Conservation (phyloP, 2,888 invertebrate species). For the Xylota sylvarum region DNA sequence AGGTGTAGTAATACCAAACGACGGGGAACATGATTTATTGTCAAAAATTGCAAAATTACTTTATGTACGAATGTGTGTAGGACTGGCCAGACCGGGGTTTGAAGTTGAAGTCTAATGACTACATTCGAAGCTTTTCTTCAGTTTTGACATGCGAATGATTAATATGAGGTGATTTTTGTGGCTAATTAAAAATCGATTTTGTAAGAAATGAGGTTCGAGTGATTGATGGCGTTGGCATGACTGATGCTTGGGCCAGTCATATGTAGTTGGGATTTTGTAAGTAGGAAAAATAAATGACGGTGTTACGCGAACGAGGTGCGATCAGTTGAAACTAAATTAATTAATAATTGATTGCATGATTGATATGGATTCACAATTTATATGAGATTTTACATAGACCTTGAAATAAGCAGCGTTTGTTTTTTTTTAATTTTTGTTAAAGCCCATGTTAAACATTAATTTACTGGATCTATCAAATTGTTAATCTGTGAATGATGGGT, state of each 20-base stretch:
- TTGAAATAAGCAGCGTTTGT: constrained; percentile 8
- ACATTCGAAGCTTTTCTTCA: constrained; percentile 44
- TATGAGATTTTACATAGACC: constrained; percentile 23
- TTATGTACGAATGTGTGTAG: constrained; percentile 21
- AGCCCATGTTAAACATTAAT: neutral
- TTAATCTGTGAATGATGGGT: neutral
- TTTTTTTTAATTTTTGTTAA: constrained; percentile 10
- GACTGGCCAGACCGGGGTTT: neutral
- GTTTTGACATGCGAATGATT: constrained; percentile 72
- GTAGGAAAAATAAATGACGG: constrained; percentile 22
- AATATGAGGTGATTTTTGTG: constrained; percentile 69
- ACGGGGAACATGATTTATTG: constrained; percentile 60
- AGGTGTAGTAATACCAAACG: constrained; percentile 34
- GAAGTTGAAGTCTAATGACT: constrained; percentile 42
- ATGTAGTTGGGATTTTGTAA: constrained; percentile 24
- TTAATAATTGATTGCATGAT: constrained; percentile 57
- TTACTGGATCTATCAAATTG: constrained; percentile 27
- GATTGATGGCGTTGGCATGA: constrained; percentile 66
- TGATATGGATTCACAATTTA: constrained; percentile 42
- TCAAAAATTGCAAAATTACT: constrained; percentile 49
- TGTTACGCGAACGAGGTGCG: constrained; percentile 52
- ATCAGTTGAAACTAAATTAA: constrained; percentile 60
- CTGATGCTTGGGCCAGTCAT: constrained; percentile 52
- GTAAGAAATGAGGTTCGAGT: constrained; percentile 58
- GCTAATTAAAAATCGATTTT: constrained; percentile 76